Evolutionary conservation across 1,140 invertebrate species (phyloP).

Genomic region (Mactra quadrangularis): DNA sequence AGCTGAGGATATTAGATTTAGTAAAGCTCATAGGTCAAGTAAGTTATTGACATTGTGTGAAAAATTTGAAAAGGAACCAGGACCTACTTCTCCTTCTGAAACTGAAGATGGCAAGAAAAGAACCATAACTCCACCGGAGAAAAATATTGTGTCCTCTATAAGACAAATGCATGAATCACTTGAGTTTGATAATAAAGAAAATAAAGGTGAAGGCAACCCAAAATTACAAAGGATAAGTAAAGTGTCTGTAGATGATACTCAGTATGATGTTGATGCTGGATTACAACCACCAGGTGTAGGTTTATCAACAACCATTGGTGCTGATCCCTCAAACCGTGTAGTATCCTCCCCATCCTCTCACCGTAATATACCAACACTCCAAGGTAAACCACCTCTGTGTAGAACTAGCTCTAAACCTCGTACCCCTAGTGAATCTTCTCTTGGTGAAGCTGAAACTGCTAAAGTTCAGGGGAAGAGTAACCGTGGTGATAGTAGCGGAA

Average conservation of each 20-base stretch:
- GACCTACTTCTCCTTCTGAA: slow-evolving; percentile 57
- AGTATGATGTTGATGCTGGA: slow-evolving; percentile 7
- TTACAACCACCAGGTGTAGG: neutral
- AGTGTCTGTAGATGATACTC: slow-evolving; percentile 6
- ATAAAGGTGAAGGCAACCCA: neutral
- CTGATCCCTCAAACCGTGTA: slow-evolving; percentile 46
- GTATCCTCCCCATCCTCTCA: slow-evolving; percentile 12
- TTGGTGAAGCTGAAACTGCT: slow-evolving; percentile 71
- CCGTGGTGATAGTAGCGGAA: slow-evolving; percentile 55
- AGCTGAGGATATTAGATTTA: slow-evolving; percentile 70
- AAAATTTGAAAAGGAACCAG: slow-evolving; percentile 74
- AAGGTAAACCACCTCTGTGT: slow-evolving; percentile 73
- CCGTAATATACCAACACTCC: slow-evolving; percentile 34
- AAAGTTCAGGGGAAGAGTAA: slow-evolving; percentile 27
- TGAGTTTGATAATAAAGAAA: slow-evolving; percentile 31
- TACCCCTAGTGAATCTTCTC: slow-evolving; percentile 78
- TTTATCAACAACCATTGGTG: slow-evolving; percentile 3
- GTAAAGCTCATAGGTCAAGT: slow-evolving; percentile 71
- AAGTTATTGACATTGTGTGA: slow-evolving; percentile 77
- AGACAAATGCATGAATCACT: slow-evolving; percentile 63
- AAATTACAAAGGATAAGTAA: slow-evolving; percentile 22
- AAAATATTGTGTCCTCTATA: slow-evolving; percentile 47
- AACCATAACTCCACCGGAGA: slow-evolving; percentile 57
- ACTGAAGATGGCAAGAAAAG: slow-evolving; percentile 46
- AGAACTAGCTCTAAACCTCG: slow-evolving; percentile 67